Percentiles rank a stretch among this genome's conserved stretches.
These are phyloP conservation scores for Athalia circularis DNA, from an alignment of 2,888 invertebrate genomes.

Conservation along the genomic window DNA sequence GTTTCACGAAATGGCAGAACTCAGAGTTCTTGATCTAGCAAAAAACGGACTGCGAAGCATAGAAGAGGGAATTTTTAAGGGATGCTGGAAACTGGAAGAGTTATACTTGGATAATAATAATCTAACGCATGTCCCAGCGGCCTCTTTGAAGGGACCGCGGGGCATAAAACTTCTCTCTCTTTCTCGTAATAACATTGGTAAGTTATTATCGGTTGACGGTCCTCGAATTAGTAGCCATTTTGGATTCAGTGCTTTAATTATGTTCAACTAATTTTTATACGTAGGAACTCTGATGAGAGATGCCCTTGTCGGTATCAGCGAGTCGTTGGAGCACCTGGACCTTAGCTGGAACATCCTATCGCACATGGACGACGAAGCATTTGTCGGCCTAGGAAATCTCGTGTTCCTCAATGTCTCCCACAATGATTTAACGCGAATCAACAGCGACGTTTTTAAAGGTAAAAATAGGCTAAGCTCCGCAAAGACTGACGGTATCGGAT, in stretches of 20 bases:
- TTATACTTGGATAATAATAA: conserved; percentile 89
- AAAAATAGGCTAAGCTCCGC: conserved; percentile 46
- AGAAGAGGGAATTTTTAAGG: conserved; percentile 91
- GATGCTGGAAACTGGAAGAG: conserved; percentile 87
- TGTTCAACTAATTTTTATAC: conserved; percentile 61
- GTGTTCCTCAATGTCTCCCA: conserved; percentile 84
- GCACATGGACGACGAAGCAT: conserved; percentile 85
- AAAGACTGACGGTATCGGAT: too few relatives aligned
- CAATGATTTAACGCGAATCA: conserved; percentile 87
- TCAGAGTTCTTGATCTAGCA: conserved; percentile 86
- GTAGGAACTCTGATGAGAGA: conserved; percentile 82
- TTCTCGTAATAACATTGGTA: conserved; percentile 88
- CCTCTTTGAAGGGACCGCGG: conserved; percentile 88
- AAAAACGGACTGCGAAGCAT: conserved; percentile 88
- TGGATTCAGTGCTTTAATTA: conserved; percentile 6
- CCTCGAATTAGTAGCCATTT: background rate
- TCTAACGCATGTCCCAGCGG: conserved; percentile 84
- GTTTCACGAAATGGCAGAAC: conserved; percentile 84
- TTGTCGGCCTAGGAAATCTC: conserved; percentile 81
- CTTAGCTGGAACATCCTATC: conserved; percentile 87
- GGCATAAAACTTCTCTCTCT: conserved; percentile 84
- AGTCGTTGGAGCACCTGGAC: conserved; percentile 83
- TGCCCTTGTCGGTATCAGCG: conserved; percentile 75
- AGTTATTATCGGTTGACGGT: conserved; percentile 60
- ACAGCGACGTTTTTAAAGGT: conserved; percentile 88